Percentiles rank a stretch among this genome's conserved stretches.
phyloP scores from a whole-genome alignment of 2,797 vertebrate species.

The Steatocranus sp. region DNA sequence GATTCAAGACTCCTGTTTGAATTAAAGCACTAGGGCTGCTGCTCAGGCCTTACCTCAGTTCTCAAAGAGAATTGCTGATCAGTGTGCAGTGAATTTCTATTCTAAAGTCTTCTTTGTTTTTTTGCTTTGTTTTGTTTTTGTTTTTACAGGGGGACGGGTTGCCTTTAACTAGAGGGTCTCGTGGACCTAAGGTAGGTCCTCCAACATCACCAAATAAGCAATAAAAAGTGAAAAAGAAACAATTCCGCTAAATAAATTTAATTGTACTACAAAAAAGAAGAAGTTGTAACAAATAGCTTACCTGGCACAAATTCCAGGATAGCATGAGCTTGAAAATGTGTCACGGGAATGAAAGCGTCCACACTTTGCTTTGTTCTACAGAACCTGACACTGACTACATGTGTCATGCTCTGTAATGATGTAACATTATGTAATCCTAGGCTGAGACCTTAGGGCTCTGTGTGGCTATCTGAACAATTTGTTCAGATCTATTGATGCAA shows the following conservation, averaged over 20 bases:
- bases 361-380: background rate
- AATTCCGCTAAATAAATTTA: background rate
- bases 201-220: background rate
- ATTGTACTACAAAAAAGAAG: background rate
- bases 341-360: background rate
- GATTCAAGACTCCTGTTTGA: constrained; percentile 26
- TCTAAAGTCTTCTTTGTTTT: constrained; percentile 2
- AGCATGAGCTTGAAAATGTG: background rate
- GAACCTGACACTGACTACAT: background rate
- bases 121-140: constrained; percentile 32
- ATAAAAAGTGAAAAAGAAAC: background rate
- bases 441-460: background rate
- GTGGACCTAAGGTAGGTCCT: constrained; percentile 90
- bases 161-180: constrained; percentile 80
- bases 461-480: background rate
- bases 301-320: background rate
- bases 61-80: constrained; percentile 35
- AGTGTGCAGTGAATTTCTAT: background rate
- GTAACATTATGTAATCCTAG: background rate
- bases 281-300: background rate
- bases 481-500: background rate
- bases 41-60: background rate
- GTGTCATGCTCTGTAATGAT: background rate
- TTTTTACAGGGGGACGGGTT: constrained; percentile 78
- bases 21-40: background rate